These are phyloP conservation scores for Toxostoma redivivum DNA, from an alignment of 2,113 vertebrate genomes.

Conservation along the genomic window DNA sequence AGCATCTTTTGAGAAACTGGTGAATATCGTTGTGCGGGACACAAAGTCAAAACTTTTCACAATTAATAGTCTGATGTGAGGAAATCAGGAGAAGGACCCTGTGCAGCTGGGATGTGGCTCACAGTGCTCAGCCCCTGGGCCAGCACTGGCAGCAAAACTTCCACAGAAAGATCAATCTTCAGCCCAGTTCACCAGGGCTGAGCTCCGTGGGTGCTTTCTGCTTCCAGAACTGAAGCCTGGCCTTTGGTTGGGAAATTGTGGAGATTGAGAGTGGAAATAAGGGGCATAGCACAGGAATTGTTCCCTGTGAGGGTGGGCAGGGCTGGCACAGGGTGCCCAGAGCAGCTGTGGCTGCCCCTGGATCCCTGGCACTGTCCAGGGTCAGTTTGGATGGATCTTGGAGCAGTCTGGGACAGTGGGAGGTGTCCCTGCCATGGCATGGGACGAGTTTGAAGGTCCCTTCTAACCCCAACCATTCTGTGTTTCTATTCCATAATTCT, in stretches of 20 bases:
- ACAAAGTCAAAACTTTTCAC: neutral
- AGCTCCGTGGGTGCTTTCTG: fast-evolving
- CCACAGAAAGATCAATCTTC: neutral
- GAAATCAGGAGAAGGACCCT: neutral
- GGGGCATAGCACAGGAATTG: neutral
- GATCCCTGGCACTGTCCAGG: neutral
- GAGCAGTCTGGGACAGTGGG: neutral
- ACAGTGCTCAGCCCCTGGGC: neutral
- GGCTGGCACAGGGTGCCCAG: neutral
- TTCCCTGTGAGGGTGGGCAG: fast-evolving
- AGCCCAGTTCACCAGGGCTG: neutral
- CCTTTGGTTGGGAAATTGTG: neutral
- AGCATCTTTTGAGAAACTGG: neutral
- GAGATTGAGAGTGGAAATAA: neutral
- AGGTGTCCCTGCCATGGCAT: neutral
- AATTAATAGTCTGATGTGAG: neutral
- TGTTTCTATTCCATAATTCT: neutral
- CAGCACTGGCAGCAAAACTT: neutral
- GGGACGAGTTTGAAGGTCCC: fast-evolving
- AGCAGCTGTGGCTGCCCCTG: neutral
- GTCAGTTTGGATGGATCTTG: fast-evolving
- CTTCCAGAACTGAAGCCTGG: neutral
- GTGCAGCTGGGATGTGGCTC: neutral
- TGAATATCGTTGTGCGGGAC: neutral
- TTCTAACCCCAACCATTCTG: neutral